Conservation (phyloP, 2,113 vertebrate species). For the Alces alces region DNA sequence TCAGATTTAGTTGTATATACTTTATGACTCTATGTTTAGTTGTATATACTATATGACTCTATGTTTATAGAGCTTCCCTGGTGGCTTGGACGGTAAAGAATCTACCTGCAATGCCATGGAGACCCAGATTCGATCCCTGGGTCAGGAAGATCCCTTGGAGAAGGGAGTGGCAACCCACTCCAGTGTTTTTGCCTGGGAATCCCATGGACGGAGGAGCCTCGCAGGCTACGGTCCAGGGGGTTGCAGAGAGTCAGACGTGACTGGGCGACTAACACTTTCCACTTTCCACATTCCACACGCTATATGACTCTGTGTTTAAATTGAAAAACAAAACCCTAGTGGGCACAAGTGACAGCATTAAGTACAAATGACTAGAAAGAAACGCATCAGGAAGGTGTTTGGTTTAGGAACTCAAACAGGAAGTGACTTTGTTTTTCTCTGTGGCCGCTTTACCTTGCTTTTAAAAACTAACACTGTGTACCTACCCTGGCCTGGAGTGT, state of each 20-base stretch:
- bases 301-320: not conserved
- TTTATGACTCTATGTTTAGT: not conserved
- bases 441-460: not conserved
- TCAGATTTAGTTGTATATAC: not conserved
- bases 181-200: not conserved
- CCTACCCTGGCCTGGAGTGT: not conserved
- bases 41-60: not conserved
- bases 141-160: not conserved
- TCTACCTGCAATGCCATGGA: not conserved
- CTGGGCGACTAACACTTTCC: not conserved
- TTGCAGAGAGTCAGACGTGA: fast-evolving
- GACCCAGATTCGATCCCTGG: not conserved
- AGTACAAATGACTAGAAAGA: not conserved
- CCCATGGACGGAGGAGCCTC: not conserved
- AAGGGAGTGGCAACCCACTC: not conserved
- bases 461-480: not conserved
- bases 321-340: not conserved
- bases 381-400: not conserved
- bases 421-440: not conserved
- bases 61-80: not conserved
- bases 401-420: not conserved
- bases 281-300: not conserved
- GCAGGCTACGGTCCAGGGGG: not conserved
- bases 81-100: not conserved
- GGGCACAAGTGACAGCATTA: not conserved